These are phyloP conservation scores for Mnemiopsis leidyi DNA, from an alignment of 37 sponge, comb jelly and placozoan species.

Conservation along the genomic window DNA sequence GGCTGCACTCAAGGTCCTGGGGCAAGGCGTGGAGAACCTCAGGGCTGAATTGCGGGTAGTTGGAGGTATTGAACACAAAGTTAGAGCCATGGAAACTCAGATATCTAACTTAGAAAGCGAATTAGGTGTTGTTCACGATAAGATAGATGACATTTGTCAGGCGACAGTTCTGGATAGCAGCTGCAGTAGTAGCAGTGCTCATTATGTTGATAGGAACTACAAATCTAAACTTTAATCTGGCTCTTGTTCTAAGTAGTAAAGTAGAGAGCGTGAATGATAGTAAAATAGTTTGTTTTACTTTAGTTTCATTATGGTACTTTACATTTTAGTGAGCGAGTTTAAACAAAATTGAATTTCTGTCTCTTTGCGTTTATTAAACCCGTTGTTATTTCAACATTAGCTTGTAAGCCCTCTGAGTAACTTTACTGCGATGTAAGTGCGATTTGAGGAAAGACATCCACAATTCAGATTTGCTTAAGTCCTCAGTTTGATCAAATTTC, in stretches of 20 bases:
- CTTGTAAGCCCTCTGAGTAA: too few relatives aligned
- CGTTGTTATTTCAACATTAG: not conserved
- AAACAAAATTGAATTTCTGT: too few relatives aligned
- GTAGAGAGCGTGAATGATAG: not conserved
- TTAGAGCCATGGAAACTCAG: not conserved
- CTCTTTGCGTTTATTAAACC: not conserved
- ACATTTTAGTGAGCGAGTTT: not conserved
- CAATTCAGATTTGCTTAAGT: too few relatives aligned
- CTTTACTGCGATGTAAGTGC: too few relatives aligned
- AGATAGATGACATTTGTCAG: not conserved
- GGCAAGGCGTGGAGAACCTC: not conserved
- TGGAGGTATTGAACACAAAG: not conserved
- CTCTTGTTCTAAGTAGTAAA: not conserved
- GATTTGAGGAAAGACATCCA: too few relatives aligned
- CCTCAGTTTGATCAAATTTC: too few relatives aligned
- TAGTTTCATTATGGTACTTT: not conserved
- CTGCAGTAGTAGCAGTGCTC: not conserved
- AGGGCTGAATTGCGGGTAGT: not conserved
- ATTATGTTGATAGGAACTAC: not conserved
- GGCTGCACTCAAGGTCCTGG: not conserved
- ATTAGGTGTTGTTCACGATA: not conserved
- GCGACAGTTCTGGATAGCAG: not conserved
- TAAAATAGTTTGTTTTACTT: too few relatives aligned
- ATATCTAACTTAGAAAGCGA: not conserved
- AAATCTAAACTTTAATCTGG: too few relatives aligned